Evolutionary conservation across 2,113 vertebrate genomes (phyloP).

Genomic region (Eolophus roseicapilla): DNA sequence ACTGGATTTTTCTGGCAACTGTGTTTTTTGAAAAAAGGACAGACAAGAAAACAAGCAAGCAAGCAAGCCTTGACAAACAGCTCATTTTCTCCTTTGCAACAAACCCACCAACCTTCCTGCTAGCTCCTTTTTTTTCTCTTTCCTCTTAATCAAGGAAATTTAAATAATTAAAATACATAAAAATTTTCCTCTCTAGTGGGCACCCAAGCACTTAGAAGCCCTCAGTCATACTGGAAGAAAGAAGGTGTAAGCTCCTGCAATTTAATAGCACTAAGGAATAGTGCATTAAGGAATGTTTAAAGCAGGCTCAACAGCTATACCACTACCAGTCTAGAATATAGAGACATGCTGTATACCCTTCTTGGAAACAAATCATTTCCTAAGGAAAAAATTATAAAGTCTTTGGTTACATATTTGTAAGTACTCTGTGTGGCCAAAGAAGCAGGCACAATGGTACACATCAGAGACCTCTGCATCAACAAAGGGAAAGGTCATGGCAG

Average conservation of each 20-base stretch:
- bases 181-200: background rate
- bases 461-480: background rate
- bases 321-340: background rate
- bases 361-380: background rate
- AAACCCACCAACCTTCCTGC: background rate
- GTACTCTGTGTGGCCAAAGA: background rate
- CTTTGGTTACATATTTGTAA: background rate
- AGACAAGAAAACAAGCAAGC: background rate
- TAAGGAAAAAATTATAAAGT: background rate
- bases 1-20: background rate
- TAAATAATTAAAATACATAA: background rate
- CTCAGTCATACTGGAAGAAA: background rate
- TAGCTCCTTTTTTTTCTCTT: background rate
- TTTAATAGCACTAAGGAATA: background rate
- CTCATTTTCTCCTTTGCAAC: background rate
- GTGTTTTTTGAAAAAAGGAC: background rate
- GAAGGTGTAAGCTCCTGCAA: background rate
- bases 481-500: background rate
- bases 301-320: background rate
- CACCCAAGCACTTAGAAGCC: background rate
- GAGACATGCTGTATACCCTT: background rate
- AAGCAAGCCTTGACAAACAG: background rate
- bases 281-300: background rate
- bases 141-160: background rate
- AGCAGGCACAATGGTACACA: background rate